phyloP scores from a whole-genome alignment of 2,797 vertebrate genomes.

The Pseudochaenichthys georgianus region DNA sequence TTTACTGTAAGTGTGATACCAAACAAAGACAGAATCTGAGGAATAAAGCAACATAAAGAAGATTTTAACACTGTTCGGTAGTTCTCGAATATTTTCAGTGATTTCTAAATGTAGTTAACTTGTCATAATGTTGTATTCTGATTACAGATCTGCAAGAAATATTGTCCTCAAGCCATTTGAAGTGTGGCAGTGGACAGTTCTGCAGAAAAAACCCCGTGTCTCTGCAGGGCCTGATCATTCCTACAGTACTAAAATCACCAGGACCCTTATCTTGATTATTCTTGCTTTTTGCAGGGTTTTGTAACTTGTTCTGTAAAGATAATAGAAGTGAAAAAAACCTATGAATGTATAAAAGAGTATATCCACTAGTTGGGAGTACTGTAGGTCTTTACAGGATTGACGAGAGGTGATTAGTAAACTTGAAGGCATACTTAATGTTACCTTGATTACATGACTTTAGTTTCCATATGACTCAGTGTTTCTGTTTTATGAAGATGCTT shows the following conservation, averaged over 20 bases:
- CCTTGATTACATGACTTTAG: background rate
- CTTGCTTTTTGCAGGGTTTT: background rate
- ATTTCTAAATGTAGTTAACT: background rate
- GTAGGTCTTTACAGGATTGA: too few species aligned
- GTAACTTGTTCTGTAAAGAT: background rate
- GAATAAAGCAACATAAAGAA: background rate
- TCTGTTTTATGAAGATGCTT: background rate
- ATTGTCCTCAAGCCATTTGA: background rate
- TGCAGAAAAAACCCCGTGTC: background rate
- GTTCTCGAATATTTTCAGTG: background rate
- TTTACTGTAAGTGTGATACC: slow-evolving; percentile 24
- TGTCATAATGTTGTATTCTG: background rate
- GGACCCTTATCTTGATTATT: background rate
- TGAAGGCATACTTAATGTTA: background rate
- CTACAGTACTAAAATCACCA: slow-evolving; percentile 4
- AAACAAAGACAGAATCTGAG: background rate
- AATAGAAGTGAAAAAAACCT: background rate
- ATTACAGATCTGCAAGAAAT: slow-evolving; percentile 4
- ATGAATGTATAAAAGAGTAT: too few species aligned
- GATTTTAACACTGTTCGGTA: background rate
- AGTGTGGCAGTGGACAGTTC: background rate
- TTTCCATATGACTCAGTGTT: background rate
- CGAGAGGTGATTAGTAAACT: too few species aligned
- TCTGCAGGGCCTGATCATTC: slow-evolving; percentile 1
- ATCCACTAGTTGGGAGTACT: too few species aligned